Percentiles rank a stretch among this genome's conserved stretches.
Evolutionary conservation across 2,113 vertebrate species (phyloP).

Genomic region (Petrocephalus microphthalmus): DNA sequence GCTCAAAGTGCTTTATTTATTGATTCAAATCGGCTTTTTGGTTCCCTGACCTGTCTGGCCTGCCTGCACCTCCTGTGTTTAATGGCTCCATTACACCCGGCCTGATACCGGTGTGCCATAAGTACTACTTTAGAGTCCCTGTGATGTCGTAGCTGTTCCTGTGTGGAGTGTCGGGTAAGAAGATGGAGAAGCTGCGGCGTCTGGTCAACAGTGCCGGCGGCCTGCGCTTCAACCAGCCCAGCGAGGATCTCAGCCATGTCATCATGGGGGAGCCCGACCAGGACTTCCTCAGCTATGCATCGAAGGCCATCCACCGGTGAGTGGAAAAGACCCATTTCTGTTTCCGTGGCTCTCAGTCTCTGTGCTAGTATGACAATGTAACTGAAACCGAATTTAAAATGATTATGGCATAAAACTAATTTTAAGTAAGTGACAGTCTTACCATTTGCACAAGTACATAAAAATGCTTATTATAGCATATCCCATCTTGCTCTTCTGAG

Average conservation of each 20-base stretch:
- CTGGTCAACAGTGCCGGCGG: slow-evolving; percentile 85
- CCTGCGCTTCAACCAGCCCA: slow-evolving; percentile 85
- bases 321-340: background rate
- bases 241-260: slow-evolving; percentile 88
- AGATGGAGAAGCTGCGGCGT: slow-evolving; percentile 80
- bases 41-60: background rate
- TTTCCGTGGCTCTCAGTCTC: background rate
- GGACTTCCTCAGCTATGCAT: slow-evolving; percentile 76
- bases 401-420: background rate
- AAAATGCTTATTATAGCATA: background rate
- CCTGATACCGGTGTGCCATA: background rate
- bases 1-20: background rate
- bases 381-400: background rate
- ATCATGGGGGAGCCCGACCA: slow-evolving; percentile 77
- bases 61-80: background rate
- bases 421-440: background rate
- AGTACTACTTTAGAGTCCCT: background rate
- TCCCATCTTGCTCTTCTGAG: background rate
- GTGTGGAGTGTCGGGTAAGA: slow-evolving; percentile 79
- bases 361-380: background rate
- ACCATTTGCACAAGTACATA: background rate
- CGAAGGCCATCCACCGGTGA: slow-evolving; percentile 77
- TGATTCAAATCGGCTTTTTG: background rate
- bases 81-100: background rate
- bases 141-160: slow-evolving; percentile 71